Evolutionary conservation across 2,888 invertebrate species (phyloP).

Genomic region (Scaptodrosophila latifasciaeformis): DNA sequence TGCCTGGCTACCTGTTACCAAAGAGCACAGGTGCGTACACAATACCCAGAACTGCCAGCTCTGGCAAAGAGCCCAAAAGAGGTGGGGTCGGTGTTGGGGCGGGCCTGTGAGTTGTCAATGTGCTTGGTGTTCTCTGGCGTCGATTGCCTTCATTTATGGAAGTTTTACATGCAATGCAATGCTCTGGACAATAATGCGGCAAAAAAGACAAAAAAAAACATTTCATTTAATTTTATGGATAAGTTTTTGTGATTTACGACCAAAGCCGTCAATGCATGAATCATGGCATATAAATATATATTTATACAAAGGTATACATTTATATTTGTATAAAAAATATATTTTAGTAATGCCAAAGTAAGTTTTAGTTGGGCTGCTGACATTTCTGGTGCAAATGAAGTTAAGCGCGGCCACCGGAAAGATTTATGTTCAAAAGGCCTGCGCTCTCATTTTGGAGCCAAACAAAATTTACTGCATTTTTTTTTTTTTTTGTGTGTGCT

Average conservation of each 20-base stretch:
- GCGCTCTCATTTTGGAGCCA: neutral
- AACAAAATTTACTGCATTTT: conserved; percentile 1
- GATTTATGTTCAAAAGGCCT: conserved; percentile 2
- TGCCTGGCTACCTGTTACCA: conserved; percentile 49
- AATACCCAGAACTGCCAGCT: conserved; percentile 21
- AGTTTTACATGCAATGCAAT: neutral
- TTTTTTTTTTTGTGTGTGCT: neutral
- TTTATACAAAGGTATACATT: neutral
- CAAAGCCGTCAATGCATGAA: conserved; percentile 40
- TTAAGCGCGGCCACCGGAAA: conserved; percentile 3
- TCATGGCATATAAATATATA: conserved; percentile 21
- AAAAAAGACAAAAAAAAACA: conserved; percentile 29
- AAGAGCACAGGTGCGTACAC: conserved; percentile 53
- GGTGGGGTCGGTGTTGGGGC: neutral
- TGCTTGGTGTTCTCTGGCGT: conserved; percentile 2
- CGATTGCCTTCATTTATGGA: neutral
- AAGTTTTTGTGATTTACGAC: conserved; percentile 51
- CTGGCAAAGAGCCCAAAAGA: too few relatives aligned
- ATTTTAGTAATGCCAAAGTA: neutral
- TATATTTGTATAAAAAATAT: neutral
- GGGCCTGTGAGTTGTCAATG: conserved; percentile 23
- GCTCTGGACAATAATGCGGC: neutral
- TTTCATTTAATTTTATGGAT: conserved; percentile 47
- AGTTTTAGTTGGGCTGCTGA: conserved; percentile 23
- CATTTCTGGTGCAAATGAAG: conserved; percentile 35